A percentile compares a stretch with the other conserved stretches of the same genome.
These are phyloP conservation scores for Epizoanthus rinbou DNA, from an alignment of 92 coral and sea anemone genomes.

Conservation along the genomic window DNA sequence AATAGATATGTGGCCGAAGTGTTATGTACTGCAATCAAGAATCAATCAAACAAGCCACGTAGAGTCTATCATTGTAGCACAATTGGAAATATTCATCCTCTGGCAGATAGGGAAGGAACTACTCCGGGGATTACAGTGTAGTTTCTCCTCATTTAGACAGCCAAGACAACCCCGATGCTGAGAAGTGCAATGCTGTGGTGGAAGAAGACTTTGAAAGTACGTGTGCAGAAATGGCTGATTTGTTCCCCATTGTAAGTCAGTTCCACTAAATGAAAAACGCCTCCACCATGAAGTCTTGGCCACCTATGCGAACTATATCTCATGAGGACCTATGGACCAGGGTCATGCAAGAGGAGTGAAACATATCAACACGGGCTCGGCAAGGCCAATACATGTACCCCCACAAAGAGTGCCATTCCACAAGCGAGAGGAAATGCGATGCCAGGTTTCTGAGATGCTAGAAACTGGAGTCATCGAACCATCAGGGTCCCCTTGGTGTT, in stretches of 20 bases:
- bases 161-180: neutral
- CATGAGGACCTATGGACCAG: conserved; percentile 22
- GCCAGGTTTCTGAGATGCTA: conserved; percentile 30
- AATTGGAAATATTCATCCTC: neutral
- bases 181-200: neutral
- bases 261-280: conserved; percentile 31
- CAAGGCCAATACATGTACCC: too few relatives aligned
- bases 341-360: too few relatives aligned
- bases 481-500: conserved; percentile 33
- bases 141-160: neutral
- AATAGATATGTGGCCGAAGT: too few relatives aligned
- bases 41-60: neutral
- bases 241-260: neutral
- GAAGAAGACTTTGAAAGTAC: neutral
- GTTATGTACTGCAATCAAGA: too few relatives aligned
- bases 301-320: neutral
- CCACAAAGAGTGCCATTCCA: too few relatives aligned
- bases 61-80: neutral
- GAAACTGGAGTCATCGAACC: conserved; percentile 31
- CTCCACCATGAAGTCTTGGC: conserved; percentile 3
- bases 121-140: neutral
- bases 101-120: neutral
- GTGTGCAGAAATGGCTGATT: neutral
- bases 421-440: conserved; percentile 22
- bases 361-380: too few relatives aligned